Conservation (phyloP, 2,888 invertebrate species). For the Erannis defoliaria region DNA sequence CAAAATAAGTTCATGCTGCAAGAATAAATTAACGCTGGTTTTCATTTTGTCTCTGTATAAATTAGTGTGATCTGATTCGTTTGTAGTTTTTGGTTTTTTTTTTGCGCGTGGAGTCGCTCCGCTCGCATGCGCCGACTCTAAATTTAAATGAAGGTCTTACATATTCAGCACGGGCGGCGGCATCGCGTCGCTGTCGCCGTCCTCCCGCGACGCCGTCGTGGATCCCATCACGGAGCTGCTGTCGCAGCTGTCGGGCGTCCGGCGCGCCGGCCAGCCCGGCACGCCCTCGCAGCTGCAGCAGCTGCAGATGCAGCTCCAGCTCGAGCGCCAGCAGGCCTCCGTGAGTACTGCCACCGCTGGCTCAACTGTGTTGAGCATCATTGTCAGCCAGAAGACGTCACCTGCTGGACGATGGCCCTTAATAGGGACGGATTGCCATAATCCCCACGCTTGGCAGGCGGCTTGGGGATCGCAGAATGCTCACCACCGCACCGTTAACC, state of each 20-base stretch:
- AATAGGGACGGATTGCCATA: too few relatives aligned
- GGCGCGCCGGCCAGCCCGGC: conserved; percentile 88
- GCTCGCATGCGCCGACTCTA: conserved; percentile 33
- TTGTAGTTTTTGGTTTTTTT: too few relatives aligned
- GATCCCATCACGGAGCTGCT: conserved; percentile 98
- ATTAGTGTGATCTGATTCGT: too few relatives aligned
- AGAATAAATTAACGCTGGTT: too few relatives aligned
- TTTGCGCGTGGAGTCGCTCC: conserved; percentile 8
- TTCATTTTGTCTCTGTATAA: too few relatives aligned
- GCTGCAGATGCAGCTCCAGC: conserved; percentile 97
- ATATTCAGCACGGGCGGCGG: conserved; percentile 92
- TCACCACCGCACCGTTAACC: too few relatives aligned
- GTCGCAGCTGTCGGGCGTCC: conserved; percentile 97
- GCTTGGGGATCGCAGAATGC: too few relatives aligned
- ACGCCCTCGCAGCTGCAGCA: conserved; percentile 95
- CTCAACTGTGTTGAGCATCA: not conserved
- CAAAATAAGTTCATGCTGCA: too few relatives aligned
- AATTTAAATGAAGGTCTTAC: conserved; percentile 43
- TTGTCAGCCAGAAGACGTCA: too few relatives aligned
- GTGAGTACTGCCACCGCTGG: conserved; percentile 57
- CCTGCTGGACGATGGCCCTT: too few relatives aligned
- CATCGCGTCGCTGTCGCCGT: conserved; percentile 94
- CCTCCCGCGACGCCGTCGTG: conserved; percentile 96
- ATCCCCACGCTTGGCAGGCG: too few relatives aligned
- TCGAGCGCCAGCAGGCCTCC: conserved; percentile 95